These are phyloP conservation scores for Cuculus canorus DNA, from an alignment of 2,797 vertebrate species.

Conservation along the genomic window DNA sequence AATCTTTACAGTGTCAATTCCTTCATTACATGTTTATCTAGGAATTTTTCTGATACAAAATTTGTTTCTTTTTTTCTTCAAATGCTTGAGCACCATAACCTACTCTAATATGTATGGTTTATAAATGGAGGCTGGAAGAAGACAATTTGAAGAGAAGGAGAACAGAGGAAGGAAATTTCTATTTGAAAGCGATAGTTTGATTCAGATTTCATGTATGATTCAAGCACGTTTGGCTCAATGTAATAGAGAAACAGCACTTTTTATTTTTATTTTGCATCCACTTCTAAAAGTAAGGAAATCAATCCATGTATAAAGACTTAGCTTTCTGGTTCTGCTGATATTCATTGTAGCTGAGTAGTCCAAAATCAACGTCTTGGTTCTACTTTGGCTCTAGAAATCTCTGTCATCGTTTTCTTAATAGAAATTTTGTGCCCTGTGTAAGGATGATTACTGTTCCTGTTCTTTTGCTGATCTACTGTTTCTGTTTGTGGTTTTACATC, in stretches of 20 bases:
- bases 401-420: not conserved
- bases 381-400: not conserved
- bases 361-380: not conserved
- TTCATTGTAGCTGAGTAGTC: not conserved
- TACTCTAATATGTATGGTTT: not conserved
- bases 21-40: not conserved
- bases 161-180: not conserved
- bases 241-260: not conserved
- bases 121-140: not conserved
- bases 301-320: not conserved
- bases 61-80: not conserved
- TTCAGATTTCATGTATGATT: not conserved
- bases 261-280: not conserved
- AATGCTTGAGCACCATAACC: not conserved
- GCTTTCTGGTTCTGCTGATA: not conserved
- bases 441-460: not conserved
- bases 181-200: not conserved
- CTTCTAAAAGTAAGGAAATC: not conserved
- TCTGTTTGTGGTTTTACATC: not conserved
- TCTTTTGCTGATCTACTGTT: not conserved
- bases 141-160: not conserved
- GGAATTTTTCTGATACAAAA: not conserved
- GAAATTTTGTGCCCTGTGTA: not conserved
- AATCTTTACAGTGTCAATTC: not conserved
- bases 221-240: not conserved